Conservation (phyloP, 2,113 vertebrate species). For the Rhynchomys soricoides region DNA sequence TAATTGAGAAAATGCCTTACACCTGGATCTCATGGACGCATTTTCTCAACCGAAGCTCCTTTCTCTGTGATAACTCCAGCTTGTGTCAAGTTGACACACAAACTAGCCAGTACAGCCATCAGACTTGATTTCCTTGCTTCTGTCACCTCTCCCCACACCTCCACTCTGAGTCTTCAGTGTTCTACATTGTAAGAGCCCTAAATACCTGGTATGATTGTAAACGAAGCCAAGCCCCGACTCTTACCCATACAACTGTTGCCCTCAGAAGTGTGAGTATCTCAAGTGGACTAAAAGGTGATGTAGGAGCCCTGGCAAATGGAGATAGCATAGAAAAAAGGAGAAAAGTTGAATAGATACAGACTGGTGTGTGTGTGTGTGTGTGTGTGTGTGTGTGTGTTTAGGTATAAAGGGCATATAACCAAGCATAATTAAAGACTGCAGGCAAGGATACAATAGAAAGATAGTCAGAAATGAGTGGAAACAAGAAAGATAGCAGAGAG, state of each 20-base stretch:
- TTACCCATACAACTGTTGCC: background rate
- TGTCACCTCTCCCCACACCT: background rate
- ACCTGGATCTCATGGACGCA: no score
- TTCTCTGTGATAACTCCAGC: no score
- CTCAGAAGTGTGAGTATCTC: background rate
- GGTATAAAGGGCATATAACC: no score
- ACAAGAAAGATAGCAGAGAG: background rate
- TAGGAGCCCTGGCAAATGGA: background rate
- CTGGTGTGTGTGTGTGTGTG: background rate
- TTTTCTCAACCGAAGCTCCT: no score
- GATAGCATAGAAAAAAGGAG: background rate
- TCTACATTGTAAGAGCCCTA: no score
- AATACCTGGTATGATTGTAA: background rate
- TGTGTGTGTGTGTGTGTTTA: background rate
- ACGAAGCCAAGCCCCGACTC: background rate
- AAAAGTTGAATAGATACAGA: background rate
- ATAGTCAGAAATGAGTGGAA: background rate
- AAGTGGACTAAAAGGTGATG: background rate
- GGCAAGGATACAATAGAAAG: background rate
- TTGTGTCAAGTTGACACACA: no score
- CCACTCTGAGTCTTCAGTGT: background rate
- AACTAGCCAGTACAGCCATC: no score
- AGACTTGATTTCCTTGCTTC: background rate
- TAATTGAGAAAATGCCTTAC: no score
- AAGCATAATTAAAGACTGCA: background rate